Conservation (phyloP, 2,113 vertebrate species). For the Urocynchramus pylzowi region DNA sequence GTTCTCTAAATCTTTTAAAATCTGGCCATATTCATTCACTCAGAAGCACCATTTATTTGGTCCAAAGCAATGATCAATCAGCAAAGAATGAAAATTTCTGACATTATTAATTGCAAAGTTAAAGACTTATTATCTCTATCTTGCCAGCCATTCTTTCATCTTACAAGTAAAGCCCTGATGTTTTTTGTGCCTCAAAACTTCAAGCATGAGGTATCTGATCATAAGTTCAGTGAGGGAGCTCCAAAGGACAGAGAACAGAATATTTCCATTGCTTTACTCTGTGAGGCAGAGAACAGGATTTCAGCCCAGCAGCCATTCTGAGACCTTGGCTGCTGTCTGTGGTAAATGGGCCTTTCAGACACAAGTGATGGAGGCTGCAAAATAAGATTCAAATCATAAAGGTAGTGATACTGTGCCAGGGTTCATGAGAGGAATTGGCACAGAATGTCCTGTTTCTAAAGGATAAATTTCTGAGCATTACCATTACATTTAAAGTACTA, state of each 20-base stretch:
- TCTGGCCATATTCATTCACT: neutral
- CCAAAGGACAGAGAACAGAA: neutral
- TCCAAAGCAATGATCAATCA: neutral
- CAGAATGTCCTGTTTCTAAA: neutral
- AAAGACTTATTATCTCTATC: neutral
- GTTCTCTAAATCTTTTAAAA: neutral
- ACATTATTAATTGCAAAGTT: neutral
- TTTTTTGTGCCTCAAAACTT: neutral
- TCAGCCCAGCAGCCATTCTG: neutral
- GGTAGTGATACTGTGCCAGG: neutral
- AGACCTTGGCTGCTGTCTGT: neutral
- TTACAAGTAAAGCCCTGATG: neutral
- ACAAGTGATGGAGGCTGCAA: neutral
- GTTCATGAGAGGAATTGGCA: neutral
- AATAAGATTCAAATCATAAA: neutral
- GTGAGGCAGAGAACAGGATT: neutral
- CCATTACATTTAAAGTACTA: neutral
- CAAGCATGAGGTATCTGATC: neutral
- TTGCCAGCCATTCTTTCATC: neutral
- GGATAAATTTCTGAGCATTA: neutral
- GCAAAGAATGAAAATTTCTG: neutral
- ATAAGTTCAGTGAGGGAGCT: neutral
- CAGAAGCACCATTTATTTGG: neutral
- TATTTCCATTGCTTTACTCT: neutral
- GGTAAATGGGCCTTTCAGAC: neutral